phyloP scores from a whole-genome alignment of 2,113 vertebrate genomes.

The Chauna torquata region DNA sequence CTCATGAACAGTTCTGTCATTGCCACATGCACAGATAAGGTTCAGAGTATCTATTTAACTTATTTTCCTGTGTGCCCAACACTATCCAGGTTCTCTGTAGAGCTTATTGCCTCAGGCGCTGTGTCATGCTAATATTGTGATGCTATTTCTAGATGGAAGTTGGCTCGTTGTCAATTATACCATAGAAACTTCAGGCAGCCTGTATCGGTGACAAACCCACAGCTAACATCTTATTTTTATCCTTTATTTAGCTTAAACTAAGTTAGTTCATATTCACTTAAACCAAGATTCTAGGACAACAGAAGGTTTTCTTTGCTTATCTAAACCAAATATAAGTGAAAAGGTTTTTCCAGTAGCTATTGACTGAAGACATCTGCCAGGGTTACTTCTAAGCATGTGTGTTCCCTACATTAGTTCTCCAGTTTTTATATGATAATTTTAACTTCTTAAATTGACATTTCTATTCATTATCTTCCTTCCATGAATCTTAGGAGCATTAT shows the following conservation, averaged over 20 bases:
- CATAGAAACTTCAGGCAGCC: not conserved
- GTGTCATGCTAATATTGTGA: not conserved
- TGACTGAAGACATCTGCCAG: not conserved
- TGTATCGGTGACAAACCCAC: not conserved
- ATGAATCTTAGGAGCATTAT: not conserved
- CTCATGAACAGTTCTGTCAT: not conserved
- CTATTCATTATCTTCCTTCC: not conserved
- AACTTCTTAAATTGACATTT: not conserved
- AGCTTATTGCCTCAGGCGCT: fast-evolving
- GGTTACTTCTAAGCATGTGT: not conserved
- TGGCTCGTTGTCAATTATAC: not conserved
- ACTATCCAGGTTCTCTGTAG: not conserved
- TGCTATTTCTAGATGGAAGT: not conserved
- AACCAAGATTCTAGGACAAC: not conserved
- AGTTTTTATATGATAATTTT: not conserved
- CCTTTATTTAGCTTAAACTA: not conserved
- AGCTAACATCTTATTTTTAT: not conserved
- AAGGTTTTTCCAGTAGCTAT: not conserved
- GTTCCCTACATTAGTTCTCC: not conserved
- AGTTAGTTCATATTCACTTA: not conserved
- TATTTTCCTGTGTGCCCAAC: not conserved
- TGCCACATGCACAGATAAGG: not conserved
- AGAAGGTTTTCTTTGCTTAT: not conserved
- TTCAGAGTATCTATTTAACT: not conserved
- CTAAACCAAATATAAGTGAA: not conserved